A percentile compares a stretch with the other conserved stretches of the same genome.
Evolutionary conservation across 2,797 vertebrate genomes (phyloP).

Genomic region (Bradypus variegatus): DNA sequence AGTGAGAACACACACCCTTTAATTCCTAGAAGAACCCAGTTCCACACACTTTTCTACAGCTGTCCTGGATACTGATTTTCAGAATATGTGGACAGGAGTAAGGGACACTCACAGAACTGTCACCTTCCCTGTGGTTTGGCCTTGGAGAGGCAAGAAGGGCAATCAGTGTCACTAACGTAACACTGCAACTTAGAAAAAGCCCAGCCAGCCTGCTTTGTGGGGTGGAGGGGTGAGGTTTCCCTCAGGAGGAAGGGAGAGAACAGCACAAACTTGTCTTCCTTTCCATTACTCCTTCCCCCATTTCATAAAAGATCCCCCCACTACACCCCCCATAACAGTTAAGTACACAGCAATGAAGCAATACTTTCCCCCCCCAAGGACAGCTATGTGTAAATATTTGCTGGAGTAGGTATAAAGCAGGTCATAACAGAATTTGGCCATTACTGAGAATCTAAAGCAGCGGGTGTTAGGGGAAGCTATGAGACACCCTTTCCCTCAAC

Average conservation of each 20-base stretch:
- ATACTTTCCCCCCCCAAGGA: background rate
- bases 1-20: background rate
- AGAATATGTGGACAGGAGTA: background rate
- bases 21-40: background rate
- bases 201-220: background rate
- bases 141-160: background rate
- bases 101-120: background rate
- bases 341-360: background rate
- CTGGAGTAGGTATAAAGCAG: background rate
- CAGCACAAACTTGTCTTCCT: background rate
- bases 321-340: background rate
- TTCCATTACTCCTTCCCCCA: background rate
- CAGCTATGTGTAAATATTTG: constrained; percentile 34
- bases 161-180: background rate
- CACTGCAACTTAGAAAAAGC: background rate
- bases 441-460: background rate
- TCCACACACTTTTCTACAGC: background rate
- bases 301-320: background rate
- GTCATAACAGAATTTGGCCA: background rate
- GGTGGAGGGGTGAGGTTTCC: background rate
- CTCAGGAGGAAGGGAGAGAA: background rate
- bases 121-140: background rate
- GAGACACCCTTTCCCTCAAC: background rate
- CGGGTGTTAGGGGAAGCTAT: background rate
- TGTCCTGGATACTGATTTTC: background rate